phyloP scores from a whole-genome alignment of 2,797 vertebrate species.

The Sparus aurata region DNA sequence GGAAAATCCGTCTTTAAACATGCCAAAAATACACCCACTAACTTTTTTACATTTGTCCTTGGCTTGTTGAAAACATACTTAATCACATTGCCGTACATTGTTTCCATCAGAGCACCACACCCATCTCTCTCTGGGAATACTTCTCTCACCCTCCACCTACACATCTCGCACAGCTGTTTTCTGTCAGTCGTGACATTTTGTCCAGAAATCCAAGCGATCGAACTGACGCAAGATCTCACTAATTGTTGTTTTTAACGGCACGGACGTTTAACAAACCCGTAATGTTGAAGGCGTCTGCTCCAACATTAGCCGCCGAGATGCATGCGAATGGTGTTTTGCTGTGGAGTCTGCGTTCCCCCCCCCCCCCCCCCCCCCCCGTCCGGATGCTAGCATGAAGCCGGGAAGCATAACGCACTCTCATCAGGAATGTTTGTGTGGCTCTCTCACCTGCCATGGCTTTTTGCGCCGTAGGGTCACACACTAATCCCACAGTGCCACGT shows the following conservation, averaged over 20 bases:
- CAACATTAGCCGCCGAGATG: slow-evolving; percentile 49
- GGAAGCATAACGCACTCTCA: slow-evolving; percentile 56
- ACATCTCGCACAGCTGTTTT: slow-evolving; percentile 12
- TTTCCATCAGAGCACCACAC: slow-evolving; percentile 22
- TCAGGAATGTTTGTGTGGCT: slow-evolving; percentile 48
- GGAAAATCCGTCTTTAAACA: slow-evolving; percentile 11
- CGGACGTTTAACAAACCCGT: slow-evolving; percentile 47
- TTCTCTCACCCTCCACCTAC: slow-evolving; percentile 13
- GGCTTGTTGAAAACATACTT: slow-evolving; percentile 8
- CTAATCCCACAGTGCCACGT: slow-evolving; percentile 61
- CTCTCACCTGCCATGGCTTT: slow-evolving; percentile 68
- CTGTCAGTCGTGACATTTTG: slow-evolving; percentile 11
- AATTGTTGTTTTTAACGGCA: slow-evolving; percentile 51
- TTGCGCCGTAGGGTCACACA: slow-evolving; percentile 64
- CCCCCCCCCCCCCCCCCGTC: slow-evolving; percentile 46
- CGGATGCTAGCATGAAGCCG: slow-evolving; percentile 70
- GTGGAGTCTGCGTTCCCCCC: slow-evolving; percentile 56
- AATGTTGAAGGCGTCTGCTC: slow-evolving; percentile 32
- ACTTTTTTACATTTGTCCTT: slow-evolving; percentile 14
- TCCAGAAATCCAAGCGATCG: neutral
- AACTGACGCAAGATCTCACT: slow-evolving; percentile 30
- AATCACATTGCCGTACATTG: slow-evolving; percentile 24
- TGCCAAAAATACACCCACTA: slow-evolving; percentile 10
- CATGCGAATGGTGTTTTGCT: slow-evolving; percentile 67
- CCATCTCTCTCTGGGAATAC: slow-evolving; percentile 13